Evolutionary conservation across 1,140 invertebrate species (phyloP).

Genomic region (Brachionus angularis): DNA sequence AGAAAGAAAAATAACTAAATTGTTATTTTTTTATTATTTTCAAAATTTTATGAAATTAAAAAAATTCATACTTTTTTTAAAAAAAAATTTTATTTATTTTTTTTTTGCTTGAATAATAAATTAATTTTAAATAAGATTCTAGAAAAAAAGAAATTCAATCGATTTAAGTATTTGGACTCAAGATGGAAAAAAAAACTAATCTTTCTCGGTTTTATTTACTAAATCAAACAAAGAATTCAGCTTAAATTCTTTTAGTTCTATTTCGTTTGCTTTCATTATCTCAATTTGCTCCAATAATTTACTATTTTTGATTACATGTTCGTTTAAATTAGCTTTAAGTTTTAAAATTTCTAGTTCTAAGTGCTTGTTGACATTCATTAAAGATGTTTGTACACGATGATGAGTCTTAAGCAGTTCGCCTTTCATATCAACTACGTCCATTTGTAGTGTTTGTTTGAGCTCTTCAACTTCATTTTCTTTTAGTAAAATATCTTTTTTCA

Average conservation of each 20-base stretch:
- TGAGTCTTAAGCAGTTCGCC: conserved; percentile 26
- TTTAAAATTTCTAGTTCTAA: conserved; percentile 29
- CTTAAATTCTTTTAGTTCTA: background rate
- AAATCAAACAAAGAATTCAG: background rate
- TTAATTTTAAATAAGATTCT: too few species aligned
- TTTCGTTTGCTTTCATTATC: background rate
- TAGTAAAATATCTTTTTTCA: background rate
- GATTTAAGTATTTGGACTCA: too few species aligned
- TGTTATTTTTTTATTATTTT: too few species aligned
- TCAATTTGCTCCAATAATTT: conserved; percentile 1
- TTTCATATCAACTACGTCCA: conserved; percentile 40
- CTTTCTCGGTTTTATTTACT: background rate
- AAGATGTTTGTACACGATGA: conserved; percentile 12
- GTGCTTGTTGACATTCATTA: conserved; percentile 23
- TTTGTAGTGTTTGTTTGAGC: conserved; percentile 31
- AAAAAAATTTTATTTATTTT: too few species aligned
- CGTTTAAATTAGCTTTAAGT: conserved; percentile 14
- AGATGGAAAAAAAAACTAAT: too few species aligned
- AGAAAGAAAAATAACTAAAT: too few species aligned
- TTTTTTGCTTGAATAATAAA: too few species aligned
- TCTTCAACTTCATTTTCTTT: conserved; percentile 18
- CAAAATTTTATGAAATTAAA: too few species aligned
- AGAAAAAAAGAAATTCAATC: too few species aligned
- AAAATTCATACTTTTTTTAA: too few species aligned
- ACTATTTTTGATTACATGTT: background rate